Percentiles rank a stretch among this genome's conserved stretches.
These are phyloP conservation scores for Epizoanthus scotinus DNA, from an alignment of 92 coral and sea anemone species.

Conservation along the genomic window DNA sequence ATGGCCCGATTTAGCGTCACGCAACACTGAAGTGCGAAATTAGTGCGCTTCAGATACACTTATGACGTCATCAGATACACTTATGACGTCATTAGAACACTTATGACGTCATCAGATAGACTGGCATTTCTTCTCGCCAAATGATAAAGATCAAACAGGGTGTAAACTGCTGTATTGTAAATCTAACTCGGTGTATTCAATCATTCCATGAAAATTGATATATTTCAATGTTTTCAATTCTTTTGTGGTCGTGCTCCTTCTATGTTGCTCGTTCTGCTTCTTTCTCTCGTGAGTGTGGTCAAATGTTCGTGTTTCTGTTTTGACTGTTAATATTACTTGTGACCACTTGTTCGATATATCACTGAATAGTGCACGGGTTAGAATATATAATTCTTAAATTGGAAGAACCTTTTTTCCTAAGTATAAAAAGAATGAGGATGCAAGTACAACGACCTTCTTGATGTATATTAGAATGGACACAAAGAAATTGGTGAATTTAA, in stretches of 20 bases:
- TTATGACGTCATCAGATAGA: neutral
- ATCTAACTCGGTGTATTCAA: neutral
- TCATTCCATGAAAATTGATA: neutral
- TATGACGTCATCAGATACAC: too few species aligned
- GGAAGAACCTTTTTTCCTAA: slow-evolving; percentile 7
- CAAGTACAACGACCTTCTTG: slow-evolving; percentile 16
- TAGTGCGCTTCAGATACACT: slow-evolving; percentile 13
- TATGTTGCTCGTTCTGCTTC: neutral
- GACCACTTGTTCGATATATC: neutral
- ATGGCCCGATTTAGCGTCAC: slow-evolving; percentile 16
- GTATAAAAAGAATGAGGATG: neutral
- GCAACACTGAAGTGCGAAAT: slow-evolving; percentile 22
- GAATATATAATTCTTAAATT: neutral
- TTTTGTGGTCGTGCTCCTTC: neutral
- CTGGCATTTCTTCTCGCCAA: neutral
- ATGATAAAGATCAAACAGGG: neutral
- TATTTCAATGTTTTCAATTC: slow-evolving; percentile 1
- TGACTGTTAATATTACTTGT: neutral
- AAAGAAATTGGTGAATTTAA: slow-evolving; percentile 10
- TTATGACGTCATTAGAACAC: too few species aligned
- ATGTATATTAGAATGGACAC: slow-evolving; percentile 10
- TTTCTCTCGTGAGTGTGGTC: neutral
- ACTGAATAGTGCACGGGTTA: neutral
- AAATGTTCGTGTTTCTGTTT: slow-evolving; percentile 14
- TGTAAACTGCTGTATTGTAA: slow-evolving; percentile 4